These are phyloP conservation scores for Pectinophora gossypiella DNA, from an alignment of 1,140 invertebrate species.

Conservation along the genomic window DNA sequence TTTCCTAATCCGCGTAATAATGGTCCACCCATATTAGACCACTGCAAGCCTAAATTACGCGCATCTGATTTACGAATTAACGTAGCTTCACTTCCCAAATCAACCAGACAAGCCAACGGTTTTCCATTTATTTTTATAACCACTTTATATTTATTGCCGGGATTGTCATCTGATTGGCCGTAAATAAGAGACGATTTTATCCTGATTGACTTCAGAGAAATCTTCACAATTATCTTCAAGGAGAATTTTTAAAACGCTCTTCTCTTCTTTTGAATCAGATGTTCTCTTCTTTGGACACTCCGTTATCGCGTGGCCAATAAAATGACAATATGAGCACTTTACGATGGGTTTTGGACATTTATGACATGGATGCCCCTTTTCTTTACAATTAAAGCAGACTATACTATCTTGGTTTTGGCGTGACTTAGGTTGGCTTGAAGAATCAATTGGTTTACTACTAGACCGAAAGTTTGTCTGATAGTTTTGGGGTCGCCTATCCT, in stretches of 20 bases:
- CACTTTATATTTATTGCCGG: slow-evolving; percentile 18
- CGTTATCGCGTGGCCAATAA: slow-evolving; percentile 8
- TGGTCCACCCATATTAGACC: background rate
- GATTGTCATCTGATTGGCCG: background rate
- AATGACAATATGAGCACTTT: background rate
- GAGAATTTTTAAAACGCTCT: slow-evolving; percentile 16
- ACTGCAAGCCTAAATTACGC: background rate
- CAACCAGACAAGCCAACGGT: background rate
- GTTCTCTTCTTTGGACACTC: slow-evolving; percentile 9
- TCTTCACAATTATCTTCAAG: background rate
- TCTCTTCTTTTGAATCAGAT: slow-evolving; percentile 3
- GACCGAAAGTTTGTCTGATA: background rate
- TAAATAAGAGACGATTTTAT: no score
- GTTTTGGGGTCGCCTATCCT: background rate
- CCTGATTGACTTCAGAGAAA: no score
- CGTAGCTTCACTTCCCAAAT: slow-evolving; percentile 9
- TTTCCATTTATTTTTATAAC: background rate
- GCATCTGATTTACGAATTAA: slow-evolving; percentile 6
- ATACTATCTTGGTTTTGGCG: background rate
- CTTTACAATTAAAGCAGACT: slow-evolving; percentile 17
- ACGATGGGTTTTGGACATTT: slow-evolving; percentile 10
- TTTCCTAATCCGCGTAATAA: slow-evolving; percentile 8
- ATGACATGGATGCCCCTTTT: slow-evolving; percentile 15
- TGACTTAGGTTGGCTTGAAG: background rate
- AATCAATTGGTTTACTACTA: background rate